Evolutionary conservation across 2,888 invertebrate species (phyloP).

Genomic region (Isoperla grammatica): DNA sequence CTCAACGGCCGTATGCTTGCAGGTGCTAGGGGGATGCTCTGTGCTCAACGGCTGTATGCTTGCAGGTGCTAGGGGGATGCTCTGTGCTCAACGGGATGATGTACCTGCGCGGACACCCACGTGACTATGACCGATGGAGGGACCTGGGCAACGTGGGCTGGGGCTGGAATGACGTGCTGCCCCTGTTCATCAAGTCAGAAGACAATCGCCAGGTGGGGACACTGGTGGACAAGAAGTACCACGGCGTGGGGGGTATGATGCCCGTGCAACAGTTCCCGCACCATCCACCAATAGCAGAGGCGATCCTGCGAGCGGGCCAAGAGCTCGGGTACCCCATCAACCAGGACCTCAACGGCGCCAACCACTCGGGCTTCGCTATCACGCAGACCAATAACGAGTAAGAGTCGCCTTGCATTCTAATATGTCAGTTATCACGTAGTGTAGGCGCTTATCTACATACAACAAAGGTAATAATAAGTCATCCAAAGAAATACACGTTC

Average conservation of each 20-base stretch:
- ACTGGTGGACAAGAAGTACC: constrained; percentile 54
- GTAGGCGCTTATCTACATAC: no score
- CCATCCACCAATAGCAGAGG: constrained; percentile 56
- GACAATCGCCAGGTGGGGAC: constrained; percentile 56
- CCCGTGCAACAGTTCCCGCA: constrained; percentile 58
- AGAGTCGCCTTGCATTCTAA: no score
- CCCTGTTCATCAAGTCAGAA: constrained; percentile 64
- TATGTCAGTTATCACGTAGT: no score
- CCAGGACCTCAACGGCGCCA: constrained; percentile 59
- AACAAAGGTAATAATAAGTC: constrained; percentile 1
- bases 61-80: constrained; percentile 55
- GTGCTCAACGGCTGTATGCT: neutral
- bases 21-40: neutral
- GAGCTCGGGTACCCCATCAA: constrained; percentile 58
- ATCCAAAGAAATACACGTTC: neutral
- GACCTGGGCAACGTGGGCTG: constrained; percentile 67
- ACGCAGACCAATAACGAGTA: constrained; percentile 59
- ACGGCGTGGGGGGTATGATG: constrained; percentile 56
- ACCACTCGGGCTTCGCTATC: constrained; percentile 57
- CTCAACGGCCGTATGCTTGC: neutral
- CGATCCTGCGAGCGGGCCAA: constrained; percentile 55
- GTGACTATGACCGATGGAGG: constrained; percentile 72
- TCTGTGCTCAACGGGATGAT: constrained; percentile 75
- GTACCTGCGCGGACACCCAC: constrained; percentile 70
- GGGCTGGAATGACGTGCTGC: constrained; percentile 70